Conservation (phyloP, 2,888 invertebrate species). For the Eupithecia vulgata region DNA sequence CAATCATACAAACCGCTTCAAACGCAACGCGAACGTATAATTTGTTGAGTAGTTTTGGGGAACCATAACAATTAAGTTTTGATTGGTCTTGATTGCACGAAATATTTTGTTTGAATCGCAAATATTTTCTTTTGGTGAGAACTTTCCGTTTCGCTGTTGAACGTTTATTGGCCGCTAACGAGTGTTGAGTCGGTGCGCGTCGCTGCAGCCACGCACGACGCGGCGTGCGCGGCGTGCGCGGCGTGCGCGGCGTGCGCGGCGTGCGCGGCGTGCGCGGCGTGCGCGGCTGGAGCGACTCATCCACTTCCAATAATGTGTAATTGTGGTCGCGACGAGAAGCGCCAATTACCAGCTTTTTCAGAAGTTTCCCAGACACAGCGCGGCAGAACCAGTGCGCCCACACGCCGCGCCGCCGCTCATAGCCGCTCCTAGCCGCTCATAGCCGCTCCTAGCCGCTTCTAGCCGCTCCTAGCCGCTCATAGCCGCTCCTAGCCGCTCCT, state of each 20-base stretch:
- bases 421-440: too few relatives aligned
- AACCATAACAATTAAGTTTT: constrained; percentile 23
- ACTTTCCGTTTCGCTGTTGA: neutral
- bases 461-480: too few relatives aligned
- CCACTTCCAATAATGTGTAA: constrained; percentile 45
- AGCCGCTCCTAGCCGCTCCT: too few relatives aligned
- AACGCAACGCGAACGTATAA: constrained; percentile 50
- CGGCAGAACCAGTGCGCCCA: constrained; percentile 20
- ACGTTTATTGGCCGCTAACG: constrained; percentile 12
- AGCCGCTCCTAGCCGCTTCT: too few relatives aligned
- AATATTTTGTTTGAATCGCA: constrained; percentile 12
- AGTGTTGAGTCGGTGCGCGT: neutral
- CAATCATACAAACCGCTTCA: constrained; percentile 54
- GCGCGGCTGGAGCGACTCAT: neutral
- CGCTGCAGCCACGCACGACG: too few relatives aligned
- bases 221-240: too few relatives aligned
- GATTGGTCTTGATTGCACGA: constrained; percentile 29
- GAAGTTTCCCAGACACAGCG: constrained; percentile 43
- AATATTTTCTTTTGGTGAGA: constrained; percentile 13
- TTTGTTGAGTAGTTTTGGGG: constrained; percentile 44
- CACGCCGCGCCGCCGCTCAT: neutral
- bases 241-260: too few relatives aligned
- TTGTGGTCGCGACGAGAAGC: constrained; percentile 50
- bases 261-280: too few relatives aligned
- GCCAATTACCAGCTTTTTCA: constrained; percentile 51